Conservation (phyloP, 2,797 vertebrate species). For the Anniella stebbinsi region DNA sequence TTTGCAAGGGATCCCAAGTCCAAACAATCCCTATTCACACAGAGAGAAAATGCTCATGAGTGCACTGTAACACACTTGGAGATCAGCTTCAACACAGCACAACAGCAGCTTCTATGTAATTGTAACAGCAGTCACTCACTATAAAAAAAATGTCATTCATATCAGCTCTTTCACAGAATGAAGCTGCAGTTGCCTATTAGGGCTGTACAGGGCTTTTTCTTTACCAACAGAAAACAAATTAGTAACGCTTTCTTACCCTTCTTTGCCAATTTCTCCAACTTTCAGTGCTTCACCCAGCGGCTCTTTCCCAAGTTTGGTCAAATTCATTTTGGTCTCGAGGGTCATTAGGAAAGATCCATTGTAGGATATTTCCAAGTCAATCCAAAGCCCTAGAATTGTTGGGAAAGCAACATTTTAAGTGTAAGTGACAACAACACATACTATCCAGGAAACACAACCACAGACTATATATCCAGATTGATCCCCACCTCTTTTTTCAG, state of each 20-base stretch:
- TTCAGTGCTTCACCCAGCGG: conserved; percentile 85
- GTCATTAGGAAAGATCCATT: conserved; percentile 97
- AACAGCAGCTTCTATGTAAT: not conserved
- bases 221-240: not conserved
- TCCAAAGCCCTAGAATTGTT: conserved; percentile 90
- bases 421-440: not conserved
- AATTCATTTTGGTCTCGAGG: conserved; percentile 98
- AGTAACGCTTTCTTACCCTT: conserved; percentile 87
- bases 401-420: not conserved
- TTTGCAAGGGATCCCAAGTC: not conserved
- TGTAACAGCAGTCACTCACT: not conserved
- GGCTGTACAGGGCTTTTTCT: not conserved
- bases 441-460: not conserved
- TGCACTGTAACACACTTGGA: not conserved
- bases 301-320: conserved; percentile 95
- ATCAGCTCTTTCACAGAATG: not conserved
- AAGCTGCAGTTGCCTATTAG: not conserved
- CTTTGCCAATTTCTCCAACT: conserved; percentile 90
- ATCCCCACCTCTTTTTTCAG: not conserved
- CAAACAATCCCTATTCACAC: not conserved
- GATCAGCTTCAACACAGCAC: not conserved
- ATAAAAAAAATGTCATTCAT: not conserved
- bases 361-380: conserved; percentile 95
- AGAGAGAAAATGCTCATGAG: not conserved
- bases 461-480: not conserved